Base-by-base conservation (phyloP, 30 jellyfish, hydroid and myxozoan species). In the Cassiopea andromeda region DNA sequence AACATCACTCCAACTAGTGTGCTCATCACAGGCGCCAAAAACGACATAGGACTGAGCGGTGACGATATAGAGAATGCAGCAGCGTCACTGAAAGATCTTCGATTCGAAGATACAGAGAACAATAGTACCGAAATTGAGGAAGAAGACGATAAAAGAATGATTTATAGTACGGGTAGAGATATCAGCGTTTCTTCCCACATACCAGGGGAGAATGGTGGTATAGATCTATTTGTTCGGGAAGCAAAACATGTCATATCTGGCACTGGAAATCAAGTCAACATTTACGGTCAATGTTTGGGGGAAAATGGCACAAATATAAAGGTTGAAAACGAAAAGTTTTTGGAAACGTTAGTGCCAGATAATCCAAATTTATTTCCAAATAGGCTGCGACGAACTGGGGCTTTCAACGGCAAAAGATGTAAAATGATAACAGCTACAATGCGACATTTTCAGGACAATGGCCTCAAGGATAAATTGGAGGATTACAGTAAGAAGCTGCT, bases 371-470 rank as follows among this genome's bases (percentile, higher is more conserved):
- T 83, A 74, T 83, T 69, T 45, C 91, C 91, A 13, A 70, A 83
- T 2, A 84, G 84, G 1, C 43, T 83, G 48, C 82, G 64, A 15
- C 59, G 91, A 68, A 49, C 14, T 2, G 91, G 91, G 1, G 68
- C 91, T 48, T 44, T 73, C 61, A 46, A 48, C 17, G 49, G 81
- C 0, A 2, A 47, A 46, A 45, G 83, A n/a, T n/a, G n/a, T n/a
- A n/a, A n/a, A n/a, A n/a, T n/a, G n/a, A n/a, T n/a, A n/a, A n/a
- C n/a, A n/a, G n/a, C n/a, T n/a, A n/a, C n/a, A 69, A 68, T 47
- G 73, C 44, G 75, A 16, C 58, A 71, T n/a, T 83, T 68, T 27
- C 91, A 83, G 60, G 91, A 83, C 49, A 71, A 48, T 68, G 83
- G 83, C 61, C 7, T 14, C 68, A 10, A 6, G 14, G 68, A 60